phyloP scores from a whole-genome alignment of 1,140 invertebrate species.

The Panulirus ornatus region DNA sequence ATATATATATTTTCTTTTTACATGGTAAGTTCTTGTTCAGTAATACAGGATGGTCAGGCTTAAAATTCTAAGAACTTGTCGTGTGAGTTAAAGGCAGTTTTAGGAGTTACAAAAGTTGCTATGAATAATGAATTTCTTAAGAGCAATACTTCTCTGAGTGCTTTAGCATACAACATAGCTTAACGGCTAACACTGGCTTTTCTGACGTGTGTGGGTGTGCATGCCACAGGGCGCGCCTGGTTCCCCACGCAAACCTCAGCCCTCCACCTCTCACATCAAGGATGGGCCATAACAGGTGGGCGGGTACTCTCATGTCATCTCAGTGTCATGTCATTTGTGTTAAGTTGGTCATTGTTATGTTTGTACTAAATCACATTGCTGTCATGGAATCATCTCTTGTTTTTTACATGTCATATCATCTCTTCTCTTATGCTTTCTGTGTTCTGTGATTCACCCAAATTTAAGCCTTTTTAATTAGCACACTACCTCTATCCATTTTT shows the following conservation, averaged over 20 bases:
- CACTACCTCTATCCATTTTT: too few relatives aligned
- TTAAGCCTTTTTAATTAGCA: too few relatives aligned
- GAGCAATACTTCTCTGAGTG: conserved; percentile 31
- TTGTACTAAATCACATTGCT: background rate
- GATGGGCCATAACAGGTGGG: conserved; percentile 35
- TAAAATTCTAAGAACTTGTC: too few relatives aligned
- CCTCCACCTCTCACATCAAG: conserved; percentile 42
- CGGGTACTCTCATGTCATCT: conserved; percentile 3
- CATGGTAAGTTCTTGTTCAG: too few relatives aligned
- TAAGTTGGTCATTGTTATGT: background rate
- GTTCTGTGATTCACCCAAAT: background rate
- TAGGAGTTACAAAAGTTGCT: conserved; percentile 4
- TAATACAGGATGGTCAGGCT: too few relatives aligned
- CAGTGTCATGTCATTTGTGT: background rate
- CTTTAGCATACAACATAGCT: conserved; percentile 26
- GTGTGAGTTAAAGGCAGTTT: background rate
- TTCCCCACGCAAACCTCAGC: background rate
- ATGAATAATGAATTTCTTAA: conserved; percentile 24
- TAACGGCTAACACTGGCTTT: conserved; percentile 25
- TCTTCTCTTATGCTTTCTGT: background rate
- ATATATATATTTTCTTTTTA: too few relatives aligned
- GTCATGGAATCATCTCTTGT: background rate
- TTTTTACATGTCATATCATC: background rate
- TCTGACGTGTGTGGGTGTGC: conserved; percentile 20
- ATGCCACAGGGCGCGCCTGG: conserved; percentile 32